A percentile compares a stretch with the other conserved stretches of the same genome.
Evolutionary conservation across 2,797 vertebrate genomes (phyloP).

Genomic region (Salarias fasciatus): DNA sequence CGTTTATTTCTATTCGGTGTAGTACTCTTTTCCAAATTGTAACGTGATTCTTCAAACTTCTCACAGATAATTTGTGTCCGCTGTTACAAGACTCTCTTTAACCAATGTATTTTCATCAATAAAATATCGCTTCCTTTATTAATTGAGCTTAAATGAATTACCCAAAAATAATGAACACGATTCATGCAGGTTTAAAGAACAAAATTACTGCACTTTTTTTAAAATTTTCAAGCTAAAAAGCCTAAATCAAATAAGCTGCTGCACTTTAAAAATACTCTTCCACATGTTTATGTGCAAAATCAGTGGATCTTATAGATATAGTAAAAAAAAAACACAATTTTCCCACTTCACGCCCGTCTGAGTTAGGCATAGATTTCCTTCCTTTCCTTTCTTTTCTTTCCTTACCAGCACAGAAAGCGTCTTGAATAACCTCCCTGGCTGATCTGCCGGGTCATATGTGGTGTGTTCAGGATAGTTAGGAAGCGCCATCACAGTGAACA

Average conservation of each 20-base stretch:
- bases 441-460: conserved; percentile 70
- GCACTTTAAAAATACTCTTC: conserved; percentile 26
- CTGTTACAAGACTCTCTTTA: conserved; percentile 25
- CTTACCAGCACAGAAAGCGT: conserved; percentile 26
- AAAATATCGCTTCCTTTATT: conserved; percentile 27
- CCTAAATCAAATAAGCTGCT: conserved; percentile 16
- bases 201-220: conserved; percentile 18
- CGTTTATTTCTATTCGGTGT: conserved; percentile 2
- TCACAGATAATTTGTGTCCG: neutral
- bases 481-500: conserved; percentile 75
- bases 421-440: conserved; percentile 51
- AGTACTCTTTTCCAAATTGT: conserved; percentile 5
- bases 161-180: conserved; percentile 1
- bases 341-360: neutral
- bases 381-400: conserved; percentile 1
- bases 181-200: conserved; percentile 22
- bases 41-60: conserved; percentile 4
- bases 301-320: conserved; percentile 26
- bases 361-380: conserved; percentile 25
- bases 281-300: conserved; percentile 27
- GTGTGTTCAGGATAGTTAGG: conserved; percentile 71
- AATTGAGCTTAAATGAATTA: conserved; percentile 32
- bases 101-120: conserved; percentile 21
- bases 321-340: conserved; percentile 29
- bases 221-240: conserved; percentile 9